phyloP scores from a whole-genome alignment of 2,888 invertebrate genomes.

The Drosophila flavopinicola region DNA sequence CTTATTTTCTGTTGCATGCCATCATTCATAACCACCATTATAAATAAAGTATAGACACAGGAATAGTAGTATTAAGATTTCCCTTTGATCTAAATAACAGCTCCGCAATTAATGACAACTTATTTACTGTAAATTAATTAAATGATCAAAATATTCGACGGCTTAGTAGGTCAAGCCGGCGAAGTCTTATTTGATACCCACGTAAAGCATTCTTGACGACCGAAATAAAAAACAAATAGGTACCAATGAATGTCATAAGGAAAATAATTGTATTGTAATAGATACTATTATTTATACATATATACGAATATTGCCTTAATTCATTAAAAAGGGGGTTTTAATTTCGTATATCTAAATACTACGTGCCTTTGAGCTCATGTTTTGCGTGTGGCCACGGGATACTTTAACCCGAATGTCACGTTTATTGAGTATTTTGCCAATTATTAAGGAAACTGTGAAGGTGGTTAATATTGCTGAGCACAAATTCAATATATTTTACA shows the following conservation, averaged over 20 bases:
- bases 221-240: background rate
- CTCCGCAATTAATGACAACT: background rate
- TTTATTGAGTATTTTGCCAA: constrained; percentile 31
- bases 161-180: background rate
- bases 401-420: constrained; percentile 54
- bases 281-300: background rate
- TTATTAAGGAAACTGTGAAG: constrained; percentile 2
- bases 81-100: too few species aligned
- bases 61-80: too few species aligned
- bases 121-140: background rate
- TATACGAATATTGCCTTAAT: background rate
- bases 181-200: background rate
- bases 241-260: background rate
- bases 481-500: background rate
- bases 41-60: too few species aligned
- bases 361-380: constrained; percentile 37
- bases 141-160: background rate
- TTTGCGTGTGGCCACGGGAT: constrained; percentile 50
- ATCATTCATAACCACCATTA: too few species aligned
- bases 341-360: constrained; percentile 19
- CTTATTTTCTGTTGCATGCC: too few species aligned
- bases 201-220: background rate
- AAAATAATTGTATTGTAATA: background rate
- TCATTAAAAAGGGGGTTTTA: background rate
- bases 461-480: background rate